These are phyloP conservation scores for Acrossocheilus wenchowensis DNA, from an alignment of 2,797 vertebrate genomes.

Conservation along the genomic window DNA sequence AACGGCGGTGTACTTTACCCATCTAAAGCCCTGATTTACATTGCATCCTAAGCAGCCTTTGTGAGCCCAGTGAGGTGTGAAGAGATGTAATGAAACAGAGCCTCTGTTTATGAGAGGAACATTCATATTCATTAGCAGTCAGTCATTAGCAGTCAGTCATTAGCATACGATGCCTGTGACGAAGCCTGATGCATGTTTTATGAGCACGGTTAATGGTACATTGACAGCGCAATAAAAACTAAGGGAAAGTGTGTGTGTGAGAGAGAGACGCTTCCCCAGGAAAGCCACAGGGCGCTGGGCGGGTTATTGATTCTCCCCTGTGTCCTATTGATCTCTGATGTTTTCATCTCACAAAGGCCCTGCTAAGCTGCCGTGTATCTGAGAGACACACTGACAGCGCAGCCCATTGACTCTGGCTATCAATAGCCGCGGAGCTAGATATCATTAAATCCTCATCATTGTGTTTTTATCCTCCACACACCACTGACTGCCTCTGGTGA, in stretches of 20 bases:
- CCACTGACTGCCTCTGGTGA: conserved; percentile 73
- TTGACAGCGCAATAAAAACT: conserved; percentile 70
- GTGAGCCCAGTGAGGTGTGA: conserved; percentile 82
- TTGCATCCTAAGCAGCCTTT: conserved; percentile 88
- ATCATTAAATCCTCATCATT: conserved; percentile 85
- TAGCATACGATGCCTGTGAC: conserved; percentile 81
- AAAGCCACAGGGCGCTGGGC: conserved; percentile 67
- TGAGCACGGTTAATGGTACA: conserved; percentile 72
- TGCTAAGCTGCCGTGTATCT: conserved; percentile 83
- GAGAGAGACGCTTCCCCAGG: conserved; percentile 44
- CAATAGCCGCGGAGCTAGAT: conserved; percentile 82
- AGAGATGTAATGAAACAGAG: conserved; percentile 88
- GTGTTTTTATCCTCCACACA: conserved; percentile 75
- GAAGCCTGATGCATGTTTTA: conserved; percentile 75
- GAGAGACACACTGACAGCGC: conserved; percentile 78
- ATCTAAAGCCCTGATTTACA: conserved; percentile 90
- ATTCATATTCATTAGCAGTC: conserved; percentile 93
- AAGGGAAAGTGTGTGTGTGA: conserved; percentile 29
- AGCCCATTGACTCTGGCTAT: conserved; percentile 81
- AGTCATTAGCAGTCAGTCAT: conserved; percentile 80
- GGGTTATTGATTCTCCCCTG: conserved; percentile 83
- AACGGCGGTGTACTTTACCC: conserved; percentile 73
- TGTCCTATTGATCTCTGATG: conserved; percentile 85
- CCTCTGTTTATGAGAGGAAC: conserved; percentile 77
- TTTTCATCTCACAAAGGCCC: conserved; percentile 81